Conservation (phyloP, 2,113 vertebrate species). For the Oncorhynchus nerka region DNA sequence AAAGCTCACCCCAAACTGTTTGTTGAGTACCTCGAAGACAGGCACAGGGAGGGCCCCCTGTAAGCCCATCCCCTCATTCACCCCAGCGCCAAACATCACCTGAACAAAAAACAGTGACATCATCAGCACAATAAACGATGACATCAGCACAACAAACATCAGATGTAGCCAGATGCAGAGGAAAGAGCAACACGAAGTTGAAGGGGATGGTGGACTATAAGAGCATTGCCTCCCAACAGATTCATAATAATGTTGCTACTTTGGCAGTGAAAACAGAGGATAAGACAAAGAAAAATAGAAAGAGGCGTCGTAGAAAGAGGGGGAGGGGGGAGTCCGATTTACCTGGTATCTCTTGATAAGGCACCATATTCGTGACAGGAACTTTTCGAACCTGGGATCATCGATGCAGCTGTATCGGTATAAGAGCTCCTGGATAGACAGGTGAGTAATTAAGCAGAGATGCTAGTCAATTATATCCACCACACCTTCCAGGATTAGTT, state of each 20-base stretch:
- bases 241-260: too few relatives aligned
- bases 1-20: slow-evolving; percentile 92
- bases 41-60: slow-evolving; percentile 91
- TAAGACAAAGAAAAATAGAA: neutral
- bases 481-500: neutral
- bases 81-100: slow-evolving; percentile 94
- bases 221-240: too few relatives aligned
- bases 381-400: slow-evolving; percentile 90
- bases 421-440: slow-evolving; percentile 83
- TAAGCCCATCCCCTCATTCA: slow-evolving; percentile 91
- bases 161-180: neutral
- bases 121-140: neutral
- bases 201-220: too few relatives aligned
- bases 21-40: slow-evolving; percentile 88
- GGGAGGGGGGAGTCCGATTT: slow-evolving; percentile 5
- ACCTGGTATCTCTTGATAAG: slow-evolving; percentile 97
- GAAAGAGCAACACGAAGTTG: neutral
- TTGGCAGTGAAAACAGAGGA: too few relatives aligned
- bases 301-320: neutral
- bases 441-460: neutral
- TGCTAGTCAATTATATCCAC: neutral
- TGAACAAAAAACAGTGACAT: slow-evolving; percentile 50
- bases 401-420: slow-evolving; percentile 96
- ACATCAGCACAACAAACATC: neutral
- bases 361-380: slow-evolving; percentile 95